Base-by-base conservation (phyloP, 2,888 invertebrate species). In the Papilio demoleus region DNA sequence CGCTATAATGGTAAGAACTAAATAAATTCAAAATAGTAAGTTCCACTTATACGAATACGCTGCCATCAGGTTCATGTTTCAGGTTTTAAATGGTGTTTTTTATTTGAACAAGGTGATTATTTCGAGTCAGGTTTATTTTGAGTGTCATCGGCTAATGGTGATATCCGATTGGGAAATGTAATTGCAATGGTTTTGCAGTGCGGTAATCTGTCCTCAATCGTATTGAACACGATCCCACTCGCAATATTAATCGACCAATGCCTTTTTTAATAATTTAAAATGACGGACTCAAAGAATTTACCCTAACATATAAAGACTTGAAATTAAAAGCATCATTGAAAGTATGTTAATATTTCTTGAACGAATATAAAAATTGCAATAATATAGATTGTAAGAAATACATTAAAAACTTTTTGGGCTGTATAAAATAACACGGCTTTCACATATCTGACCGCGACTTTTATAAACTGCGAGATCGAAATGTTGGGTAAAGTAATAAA, bases 401-500 rank as follows among this genome's bases (percentile, higher is more conserved):
- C 8, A 8, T 50, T 24, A 8, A 27, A n/a, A 24, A 27, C 24
- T n/a, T 27, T 50, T 24, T 27, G 4, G 14, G 2, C 8, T n/a
- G 56, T 47, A 47, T 62, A 12, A 62, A 19, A 11, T 6, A 27
- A 27, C 14, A 19, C 34, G 12, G 19, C 22, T 45, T 19, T 11
- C 31, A 42, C 11, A 45, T 14, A 19, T 56, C 14, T 34, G 58
- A 58, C 58, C 9, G 14, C 19, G 42, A 50, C 50, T 38, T 6
- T 24, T 47, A 47, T 45, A 22, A 60, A 53, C 40, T 14, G 40
- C 14, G 53, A 53, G 50, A 50, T 66, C 65, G 22, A 36, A 59
- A 40, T 40, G 50, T 62, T 53, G 9, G 40, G 19, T 14, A 42
- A 67, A 67, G 31, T 62, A 61, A 67, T 67, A 67, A 67, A 62